phyloP scores from a whole-genome alignment of 2,113 vertebrate species.

The Prunella fulvescens region DNA sequence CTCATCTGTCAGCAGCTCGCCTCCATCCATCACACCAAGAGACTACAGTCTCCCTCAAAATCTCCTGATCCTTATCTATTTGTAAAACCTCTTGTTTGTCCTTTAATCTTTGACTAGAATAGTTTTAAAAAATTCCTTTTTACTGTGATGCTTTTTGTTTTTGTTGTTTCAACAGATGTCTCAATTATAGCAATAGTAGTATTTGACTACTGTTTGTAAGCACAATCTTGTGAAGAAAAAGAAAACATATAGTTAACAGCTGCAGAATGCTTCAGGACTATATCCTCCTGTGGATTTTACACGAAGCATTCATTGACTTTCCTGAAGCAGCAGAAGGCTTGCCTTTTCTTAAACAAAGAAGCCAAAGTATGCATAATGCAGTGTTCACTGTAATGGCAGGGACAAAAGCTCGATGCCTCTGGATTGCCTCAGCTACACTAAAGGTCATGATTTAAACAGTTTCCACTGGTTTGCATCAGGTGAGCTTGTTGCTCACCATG shows the following conservation, averaged over 20 bases:
- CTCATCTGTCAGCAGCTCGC: constrained; percentile 62
- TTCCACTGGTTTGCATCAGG: neutral
- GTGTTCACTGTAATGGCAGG: neutral
- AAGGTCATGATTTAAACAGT: neutral
- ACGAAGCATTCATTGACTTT: neutral
- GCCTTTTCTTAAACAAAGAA: neutral
- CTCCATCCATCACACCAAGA: constrained; percentile 45
- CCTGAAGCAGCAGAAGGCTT: neutral
- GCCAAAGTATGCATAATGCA: fast-evolving
- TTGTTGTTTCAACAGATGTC: constrained; percentile 5
- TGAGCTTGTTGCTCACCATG: neutral
- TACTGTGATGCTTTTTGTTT: neutral
- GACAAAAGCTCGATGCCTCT: neutral
- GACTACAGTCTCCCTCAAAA: constrained; percentile 35
- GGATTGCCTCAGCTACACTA: neutral
- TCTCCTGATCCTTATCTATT: constrained; percentile 42
- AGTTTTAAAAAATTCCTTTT: neutral
- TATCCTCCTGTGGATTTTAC: neutral
- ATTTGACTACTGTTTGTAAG: neutral
- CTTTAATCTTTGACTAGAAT: neutral
- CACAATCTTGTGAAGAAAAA: neutral
- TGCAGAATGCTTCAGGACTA: neutral
- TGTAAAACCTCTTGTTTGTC: constrained; percentile 56
- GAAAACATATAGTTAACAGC: neutral
- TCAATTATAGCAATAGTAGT: constrained; percentile 5